Evolutionary conservation across 2,797 vertebrate genomes (phyloP), one percentile per base, ranked within the genome.

Genomic region (Oceanodroma leucorhoa): DNA sequence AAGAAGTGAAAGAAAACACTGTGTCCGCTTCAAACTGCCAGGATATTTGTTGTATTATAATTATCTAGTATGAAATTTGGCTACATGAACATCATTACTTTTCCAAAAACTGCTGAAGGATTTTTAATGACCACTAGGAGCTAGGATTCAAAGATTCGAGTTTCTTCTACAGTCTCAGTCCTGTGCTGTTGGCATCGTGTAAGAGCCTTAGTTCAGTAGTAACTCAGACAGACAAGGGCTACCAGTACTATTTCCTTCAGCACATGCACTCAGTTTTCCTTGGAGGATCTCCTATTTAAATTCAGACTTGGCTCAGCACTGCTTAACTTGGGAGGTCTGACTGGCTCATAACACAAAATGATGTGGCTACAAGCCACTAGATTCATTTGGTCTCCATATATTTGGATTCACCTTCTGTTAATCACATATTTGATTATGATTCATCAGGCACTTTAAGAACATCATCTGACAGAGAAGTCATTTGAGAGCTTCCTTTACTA

Each of bases 281-380:
- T 96, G 94, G 94, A 95, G 90, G 46, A 34, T 76, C 90, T 95
- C 83, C 87, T 91, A 3, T 83, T 96, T 88, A 95, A 95, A 88
- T 94, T 91, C 83, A 91, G 41, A 34, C 85, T 95, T 95, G 93
- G 91, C 94, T 95, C 72, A 36, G 50, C 23, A n/a, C 32, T 75
- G 34, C 85, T 86, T 88, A 36, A 72, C 90, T 65, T 96, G 91
- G 93, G 96, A 94, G 93, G 91, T 95, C 96, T 88, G 80, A 91
- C 65, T 91, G 83, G 24, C 90, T 96, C 34, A 2, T 32, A 82
- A 83, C 23, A 27, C 32, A 38, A 57, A 78, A 57, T 41, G 64
- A 55, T 7, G 30, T 90, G 85, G 85, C 90, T 88, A 71, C 50
- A 83, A 90, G 80, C 69, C 76, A 83, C 80, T 86, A 0, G 29